phyloP scores from a whole-genome alignment of 2,113 vertebrate genomes.

The Maccullochella peelii region DNA sequence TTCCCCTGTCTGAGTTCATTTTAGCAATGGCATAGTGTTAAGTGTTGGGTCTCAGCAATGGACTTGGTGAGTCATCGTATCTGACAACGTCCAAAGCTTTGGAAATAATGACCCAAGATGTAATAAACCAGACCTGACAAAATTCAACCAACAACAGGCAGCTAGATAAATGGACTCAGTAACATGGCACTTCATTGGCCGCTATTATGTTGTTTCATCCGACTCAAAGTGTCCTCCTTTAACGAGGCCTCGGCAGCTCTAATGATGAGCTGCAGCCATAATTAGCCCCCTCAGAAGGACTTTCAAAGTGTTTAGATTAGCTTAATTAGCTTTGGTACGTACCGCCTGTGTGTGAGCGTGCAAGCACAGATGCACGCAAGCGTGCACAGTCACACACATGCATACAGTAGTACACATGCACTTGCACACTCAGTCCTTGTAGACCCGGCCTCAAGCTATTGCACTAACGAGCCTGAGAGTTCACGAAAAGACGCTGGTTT shows the following conservation, averaged over 20 bases:
- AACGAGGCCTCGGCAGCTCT: slow-evolving; percentile 41
- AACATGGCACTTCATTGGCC: neutral
- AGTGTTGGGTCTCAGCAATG: no score
- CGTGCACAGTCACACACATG: slow-evolving; percentile 7
- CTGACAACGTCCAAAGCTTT: neutral
- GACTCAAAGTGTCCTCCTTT: slow-evolving; percentile 42
- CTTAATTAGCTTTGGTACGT: slow-evolving; percentile 77
- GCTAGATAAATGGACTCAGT: neutral
- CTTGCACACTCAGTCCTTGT: slow-evolving; percentile 56
- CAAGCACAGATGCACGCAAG: neutral
- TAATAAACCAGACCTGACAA: neutral
- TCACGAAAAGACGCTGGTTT: slow-evolving; percentile 68
- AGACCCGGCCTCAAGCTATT: slow-evolving; percentile 66
- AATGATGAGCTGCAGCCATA: slow-evolving; percentile 63
- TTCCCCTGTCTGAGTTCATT: no score
- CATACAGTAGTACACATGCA: neutral
- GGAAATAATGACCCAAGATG: neutral
- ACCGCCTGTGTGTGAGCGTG: slow-evolving; percentile 22
- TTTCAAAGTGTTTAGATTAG: slow-evolving; percentile 81
- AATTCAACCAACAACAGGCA: neutral
- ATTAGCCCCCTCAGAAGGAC: slow-evolving; percentile 83
- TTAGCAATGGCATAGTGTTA: no score
- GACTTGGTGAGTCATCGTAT: neutral
- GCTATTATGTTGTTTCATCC: slow-evolving; percentile 28
- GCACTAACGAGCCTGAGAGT: slow-evolving; percentile 51